Conservation (phyloP, 2,888 invertebrate genomes). For the Eupelmus urozonus region DNA sequence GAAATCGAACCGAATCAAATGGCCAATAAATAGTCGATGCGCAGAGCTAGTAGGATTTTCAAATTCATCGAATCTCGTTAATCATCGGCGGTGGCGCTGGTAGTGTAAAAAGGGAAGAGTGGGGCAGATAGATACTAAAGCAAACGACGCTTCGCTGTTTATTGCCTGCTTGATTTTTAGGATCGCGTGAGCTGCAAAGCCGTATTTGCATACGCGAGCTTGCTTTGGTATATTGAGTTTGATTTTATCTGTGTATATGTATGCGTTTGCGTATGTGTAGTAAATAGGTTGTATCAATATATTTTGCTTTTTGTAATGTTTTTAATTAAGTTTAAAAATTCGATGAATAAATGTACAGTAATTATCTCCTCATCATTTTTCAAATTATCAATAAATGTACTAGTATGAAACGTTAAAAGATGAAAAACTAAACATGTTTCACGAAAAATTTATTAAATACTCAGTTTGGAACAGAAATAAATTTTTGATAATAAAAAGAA, state of each 20-base stretch:
- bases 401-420: too few relatives aligned
- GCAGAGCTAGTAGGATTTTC: constrained; percentile 54
- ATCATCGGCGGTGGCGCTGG: constrained; percentile 43
- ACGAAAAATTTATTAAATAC: too few relatives aligned
- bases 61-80: constrained; percentile 59
- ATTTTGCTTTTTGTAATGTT: neutral
- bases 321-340: too few relatives aligned
- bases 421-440: too few relatives aligned
- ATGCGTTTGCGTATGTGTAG: neutral
- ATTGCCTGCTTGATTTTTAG: constrained; percentile 54
- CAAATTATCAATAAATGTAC: too few relatives aligned
- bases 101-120: neutral
- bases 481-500: too few relatives aligned
- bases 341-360: too few relatives aligned
- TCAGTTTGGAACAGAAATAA: too few relatives aligned
- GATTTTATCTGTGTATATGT: neutral
- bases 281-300: too few relatives aligned
- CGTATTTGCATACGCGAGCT: constrained; percentile 39
- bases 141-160: constrained; percentile 47
- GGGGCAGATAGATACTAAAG: constrained; percentile 28
- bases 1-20: constrained; percentile 62
- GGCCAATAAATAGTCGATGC: constrained; percentile 62
- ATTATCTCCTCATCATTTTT: too few relatives aligned
- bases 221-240: neutral
- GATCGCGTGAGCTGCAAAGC: constrained; percentile 7